Base-by-base conservation (phyloP, 2,113 vertebrate species). In the Scalopus aquaticus region DNA sequence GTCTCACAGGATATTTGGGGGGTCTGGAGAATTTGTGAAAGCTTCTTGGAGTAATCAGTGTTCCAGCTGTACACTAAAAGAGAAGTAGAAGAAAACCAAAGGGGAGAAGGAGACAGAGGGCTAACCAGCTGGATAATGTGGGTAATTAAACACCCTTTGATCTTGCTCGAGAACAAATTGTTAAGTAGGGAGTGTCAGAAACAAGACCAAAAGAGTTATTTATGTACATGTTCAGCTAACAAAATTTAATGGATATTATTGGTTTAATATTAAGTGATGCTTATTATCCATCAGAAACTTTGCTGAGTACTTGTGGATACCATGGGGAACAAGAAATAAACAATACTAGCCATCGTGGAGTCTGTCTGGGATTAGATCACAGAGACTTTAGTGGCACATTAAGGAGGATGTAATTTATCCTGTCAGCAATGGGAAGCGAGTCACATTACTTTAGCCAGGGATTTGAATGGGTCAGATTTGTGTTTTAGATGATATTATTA, bases 321-420 rank as follows among this genome's bases (percentile, higher is more conserved):
- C 54, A 19, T 7, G 11, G 46, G 35, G 56, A 60, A 32, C n/a
- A 78, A 78, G 77, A 85, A 28, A 69, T 62, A 74, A 89, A 56
- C 78, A 88, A 2, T n/a, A 65, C 39, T 26, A 85, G 73, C 78
- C 20, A 17, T 83, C 32, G 44, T 9, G 28, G 60, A 42, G 26
- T 88, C 70, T 62, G 42, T 35, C 72, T 69, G 76, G 42, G 51
- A 56, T 94, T 79, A 93, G 65, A 79, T 69, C 82, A 76, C 22
- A n/a, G 42, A 84, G 13, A 8, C 17, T 35, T 88, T 86, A 81
- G 42, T 32, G 64, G 44, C 16, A 15, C n/a, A 35, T 73, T 60
- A 54, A 44, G 54, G 81, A 56, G 77, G 37, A 12, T 90, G 35
- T 85, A 42, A 95, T 93, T 93, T 80, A 90, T 79, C 64, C 42